Percentiles rank a stretch among this genome's conserved stretches.
phyloP scores from a whole-genome alignment of 2,888 invertebrate species.

The Lasiommata megera region DNA sequence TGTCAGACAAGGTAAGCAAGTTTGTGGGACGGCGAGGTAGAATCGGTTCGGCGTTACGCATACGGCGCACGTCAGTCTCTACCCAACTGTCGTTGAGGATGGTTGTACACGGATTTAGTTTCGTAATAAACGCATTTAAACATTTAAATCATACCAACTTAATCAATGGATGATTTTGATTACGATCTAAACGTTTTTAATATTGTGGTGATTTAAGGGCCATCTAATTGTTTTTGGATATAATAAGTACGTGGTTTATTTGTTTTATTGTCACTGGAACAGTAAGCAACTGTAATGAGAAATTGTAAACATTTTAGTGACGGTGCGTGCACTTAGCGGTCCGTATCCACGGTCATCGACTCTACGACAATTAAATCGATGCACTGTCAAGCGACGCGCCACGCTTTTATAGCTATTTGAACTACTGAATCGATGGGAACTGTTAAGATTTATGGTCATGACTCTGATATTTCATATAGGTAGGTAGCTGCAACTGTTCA shows the following conservation, averaged over 20 bases:
- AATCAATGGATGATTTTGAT: too few relatives aligned
- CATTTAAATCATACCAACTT: too few relatives aligned
- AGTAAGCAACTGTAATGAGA: conserved; percentile 12
- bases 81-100: conserved; percentile 33
- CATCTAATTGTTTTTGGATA: too few relatives aligned
- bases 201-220: too few relatives aligned
- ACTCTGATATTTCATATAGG: background rate
- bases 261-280: conserved; percentile 2
- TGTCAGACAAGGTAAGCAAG: conserved; percentile 72
- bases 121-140: too few relatives aligned
- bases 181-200: too few relatives aligned
- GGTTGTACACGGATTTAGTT: conserved; percentile 15
- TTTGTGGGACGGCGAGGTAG: conserved; percentile 43
- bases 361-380: conserved; percentile 63
- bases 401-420: conserved; percentile 29
- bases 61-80: conserved; percentile 36
- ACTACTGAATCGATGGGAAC: conserved; percentile 22
- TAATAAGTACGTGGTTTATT: too few relatives aligned
- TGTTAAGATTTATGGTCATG: conserved; percentile 13
- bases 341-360: conserved; percentile 65
- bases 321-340: conserved; percentile 46
- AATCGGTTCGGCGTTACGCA: conserved; percentile 24
- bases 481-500: too few relatives aligned
- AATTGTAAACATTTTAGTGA: conserved; percentile 23
- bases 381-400: conserved; percentile 44